phyloP scores from a whole-genome alignment of 2,888 invertebrate genomes.

The Drosophila nr. perissopoda region DNA sequence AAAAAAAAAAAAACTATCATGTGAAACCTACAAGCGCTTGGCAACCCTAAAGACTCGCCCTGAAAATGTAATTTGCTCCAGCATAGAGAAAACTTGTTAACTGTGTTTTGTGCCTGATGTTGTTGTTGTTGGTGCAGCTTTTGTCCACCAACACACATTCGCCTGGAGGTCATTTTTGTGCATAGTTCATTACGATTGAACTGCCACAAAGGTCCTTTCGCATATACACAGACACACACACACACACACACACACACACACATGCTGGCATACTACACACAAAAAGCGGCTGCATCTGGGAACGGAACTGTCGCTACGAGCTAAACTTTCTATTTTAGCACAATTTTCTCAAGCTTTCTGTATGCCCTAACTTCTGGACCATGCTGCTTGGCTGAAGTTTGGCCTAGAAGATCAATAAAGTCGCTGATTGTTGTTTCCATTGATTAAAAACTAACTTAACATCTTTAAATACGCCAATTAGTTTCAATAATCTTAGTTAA shows the following conservation, averaged over 20 bases:
- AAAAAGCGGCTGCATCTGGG: conserved; percentile 21
- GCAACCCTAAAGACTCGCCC: conserved; percentile 59
- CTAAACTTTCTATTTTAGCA: conserved; percentile 49
- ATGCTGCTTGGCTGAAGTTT: background rate
- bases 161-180: conserved; percentile 76
- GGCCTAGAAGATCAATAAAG: background rate
- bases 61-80: conserved; percentile 70
- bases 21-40: conserved; percentile 50
- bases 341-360: conserved; percentile 19
- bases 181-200: conserved; percentile 79
- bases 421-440: background rate
- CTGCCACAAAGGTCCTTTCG: conserved; percentile 70
- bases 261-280: conserved; percentile 5
- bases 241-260: conserved; percentile 23
- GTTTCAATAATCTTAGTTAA: background rate
- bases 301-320: conserved; percentile 33
- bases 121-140: conserved; percentile 39
- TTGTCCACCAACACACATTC: conserved; percentile 59
- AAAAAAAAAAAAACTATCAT: conserved; percentile 35
- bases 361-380: conserved; percentile 25
- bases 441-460: background rate
- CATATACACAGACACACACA: conserved; percentile 24
- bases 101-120: conserved; percentile 38
- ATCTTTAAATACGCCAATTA: background rate
- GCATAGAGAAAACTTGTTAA: conserved; percentile 63